Evolutionary conservation across 2,888 invertebrate species (phyloP).

Genomic region (Euproctis similis): DNA sequence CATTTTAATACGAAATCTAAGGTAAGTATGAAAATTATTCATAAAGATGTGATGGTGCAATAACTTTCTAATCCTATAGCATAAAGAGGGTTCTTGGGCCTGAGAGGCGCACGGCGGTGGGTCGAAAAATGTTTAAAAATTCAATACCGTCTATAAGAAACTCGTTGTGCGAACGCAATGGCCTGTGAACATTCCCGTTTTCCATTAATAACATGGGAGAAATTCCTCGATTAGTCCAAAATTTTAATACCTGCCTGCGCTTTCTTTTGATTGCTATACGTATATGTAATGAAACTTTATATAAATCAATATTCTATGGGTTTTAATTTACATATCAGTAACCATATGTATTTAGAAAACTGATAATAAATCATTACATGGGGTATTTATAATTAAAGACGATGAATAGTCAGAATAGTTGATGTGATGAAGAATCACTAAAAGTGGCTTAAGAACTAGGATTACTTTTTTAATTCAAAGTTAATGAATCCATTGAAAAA

Average conservation of each 20-base stretch:
- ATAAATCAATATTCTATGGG: conserved; percentile 19
- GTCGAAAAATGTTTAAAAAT: conserved; percentile 72
- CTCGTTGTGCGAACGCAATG: conserved; percentile 66
- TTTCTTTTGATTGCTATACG: conserved; percentile 29
- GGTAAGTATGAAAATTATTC: conserved; percentile 30
- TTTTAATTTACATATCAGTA: conserved; percentile 6
- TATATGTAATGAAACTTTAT: conserved; percentile 32
- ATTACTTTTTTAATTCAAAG: too few species aligned
- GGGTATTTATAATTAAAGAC: too few species aligned
- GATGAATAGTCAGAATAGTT: too few species aligned
- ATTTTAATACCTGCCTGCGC: conserved; percentile 44
- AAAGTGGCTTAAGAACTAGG: too few species aligned
- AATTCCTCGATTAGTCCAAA: conserved; percentile 69
- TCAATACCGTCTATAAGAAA: conserved; percentile 70
- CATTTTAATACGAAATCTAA: too few species aligned
- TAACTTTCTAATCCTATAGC: conserved; percentile 61
- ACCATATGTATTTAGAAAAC: too few species aligned
- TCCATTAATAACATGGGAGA: conserved; percentile 68
- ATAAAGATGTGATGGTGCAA: conserved; percentile 52
- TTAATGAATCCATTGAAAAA: too few species aligned
- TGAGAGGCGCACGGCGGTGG: conserved; percentile 33
- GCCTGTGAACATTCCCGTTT: conserved; percentile 69
- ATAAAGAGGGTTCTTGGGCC: conserved; percentile 49
- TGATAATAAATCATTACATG: too few species aligned
- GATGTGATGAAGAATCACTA: too few species aligned